Base-by-base conservation (phyloP, 2,797 vertebrate genomes). In the Acridotheres tristis region DNA sequence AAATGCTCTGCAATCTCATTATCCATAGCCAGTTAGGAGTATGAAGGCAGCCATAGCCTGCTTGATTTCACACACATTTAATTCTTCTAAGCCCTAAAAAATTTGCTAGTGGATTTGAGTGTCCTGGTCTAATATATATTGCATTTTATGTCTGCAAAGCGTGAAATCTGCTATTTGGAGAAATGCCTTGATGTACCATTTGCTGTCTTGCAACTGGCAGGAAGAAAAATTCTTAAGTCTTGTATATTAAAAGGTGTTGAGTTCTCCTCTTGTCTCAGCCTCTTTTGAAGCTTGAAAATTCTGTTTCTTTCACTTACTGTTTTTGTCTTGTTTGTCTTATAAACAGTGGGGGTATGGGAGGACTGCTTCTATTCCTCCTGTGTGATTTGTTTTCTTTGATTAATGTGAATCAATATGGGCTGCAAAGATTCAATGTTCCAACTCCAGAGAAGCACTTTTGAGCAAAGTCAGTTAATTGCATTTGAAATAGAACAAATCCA, bases 401-500 rank as follows among this genome's bases (percentile, higher is more conserved):
- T 94, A 93, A 94, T 91, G 69, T 67, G 67, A 89, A 66, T 89
- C 83, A 83, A 23, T 89, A 55, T 63, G 36, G 65, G 51, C 75
- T 95, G 77, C 58, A 79, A 82, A 91, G 63, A 90, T 93, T 51
- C 74, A 74, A 0, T n/a, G 27, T 95, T 90, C 48, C 67, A 76
- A 69, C 83, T 90, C 86, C 5, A 4, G 83, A 93, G 82, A 94
- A 89, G 38, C 27, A 32, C 45, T 95, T 89, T 95, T 93, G 78
- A 91, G 90, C 76, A 34, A 85, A 86, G 90, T 85, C 85, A 88
- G 53, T 93, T 93, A 96, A 96, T 97, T 96, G 84, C 66, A 85
- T 95, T 94, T 95, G 81, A 92, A 96, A 91, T 93, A 77, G 73
- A 92, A 51, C 73, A 93, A 94, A 96, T 96, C 94, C 91, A 94